Percentiles rank a stretch among this genome's conserved stretches.
These are phyloP conservation scores for Cosmia trapezina DNA, from an alignment of 2,888 invertebrate species.

Conservation along the genomic window DNA sequence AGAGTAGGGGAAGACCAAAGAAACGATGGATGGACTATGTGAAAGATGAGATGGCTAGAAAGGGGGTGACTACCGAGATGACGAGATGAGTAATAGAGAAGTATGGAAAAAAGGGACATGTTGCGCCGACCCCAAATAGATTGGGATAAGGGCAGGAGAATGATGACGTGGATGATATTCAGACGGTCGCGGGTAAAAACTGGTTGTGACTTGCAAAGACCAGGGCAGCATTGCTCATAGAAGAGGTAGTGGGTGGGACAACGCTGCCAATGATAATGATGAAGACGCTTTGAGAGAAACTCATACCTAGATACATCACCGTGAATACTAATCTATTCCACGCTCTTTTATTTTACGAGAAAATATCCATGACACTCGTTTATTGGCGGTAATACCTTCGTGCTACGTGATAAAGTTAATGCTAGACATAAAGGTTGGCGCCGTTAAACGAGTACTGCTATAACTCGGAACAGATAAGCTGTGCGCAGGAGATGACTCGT, in stretches of 20 bases:
- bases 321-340: conserved; percentile 5
- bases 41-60: too few species aligned
- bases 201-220: neutral
- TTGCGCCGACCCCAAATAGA: too few species aligned
- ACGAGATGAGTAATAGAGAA: too few species aligned
- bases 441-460: conserved; percentile 31
- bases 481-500: conserved; percentile 14
- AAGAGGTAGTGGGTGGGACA: too few species aligned
- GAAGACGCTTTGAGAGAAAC: neutral
- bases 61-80: too few species aligned
- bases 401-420: conserved; percentile 45
- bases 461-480: conserved; percentile 30
- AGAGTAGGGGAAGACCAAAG: too few species aligned
- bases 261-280: neutral
- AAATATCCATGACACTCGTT: conserved; percentile 26
- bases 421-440: conserved; percentile 41
- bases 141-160: too few species aligned
- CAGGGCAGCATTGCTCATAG: neutral
- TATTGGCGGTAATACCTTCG: conserved; percentile 26
- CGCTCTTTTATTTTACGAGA: conserved; percentile 23
- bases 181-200: too few species aligned
- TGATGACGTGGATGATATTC: neutral
- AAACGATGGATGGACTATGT: too few species aligned
- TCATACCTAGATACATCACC: neutral
- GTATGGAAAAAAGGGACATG: too few species aligned